phyloP scores from a whole-genome alignment of 37 sponge, comb jelly and placozoan genomes.

The Petrosia ficiformis region DNA sequence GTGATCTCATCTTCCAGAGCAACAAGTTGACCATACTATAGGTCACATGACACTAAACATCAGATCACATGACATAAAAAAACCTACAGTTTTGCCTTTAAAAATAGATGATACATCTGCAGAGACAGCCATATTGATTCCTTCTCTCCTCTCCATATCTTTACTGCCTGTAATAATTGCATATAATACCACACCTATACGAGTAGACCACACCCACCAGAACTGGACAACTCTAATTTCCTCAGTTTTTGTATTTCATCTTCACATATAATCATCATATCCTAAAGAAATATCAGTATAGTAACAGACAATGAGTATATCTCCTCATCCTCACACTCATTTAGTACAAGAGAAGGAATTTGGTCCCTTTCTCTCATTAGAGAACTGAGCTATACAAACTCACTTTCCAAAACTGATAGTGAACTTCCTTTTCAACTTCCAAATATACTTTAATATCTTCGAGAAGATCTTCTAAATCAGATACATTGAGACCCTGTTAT shows the following conservation, averaged over 20 bases:
- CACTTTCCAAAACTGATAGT: conserved; percentile 88
- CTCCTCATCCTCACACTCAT: too few relatives aligned
- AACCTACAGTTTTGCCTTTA: conserved; percentile 82
- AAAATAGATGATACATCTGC: conserved; percentile 81
- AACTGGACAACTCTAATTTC: conserved; percentile 28
- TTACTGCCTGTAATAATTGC: conserved; percentile 3
- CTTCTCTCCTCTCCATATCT: conserved; percentile 65
- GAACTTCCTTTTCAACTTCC: conserved; percentile 74
- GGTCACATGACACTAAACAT: not conserved
- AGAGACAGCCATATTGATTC: conserved; percentile 80
- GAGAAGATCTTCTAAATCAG: conserved; percentile 93
- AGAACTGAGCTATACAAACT: too few relatives aligned
- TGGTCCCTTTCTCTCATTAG: too few relatives aligned
- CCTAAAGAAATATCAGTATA: too few relatives aligned
- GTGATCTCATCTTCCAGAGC: conserved; percentile 82
- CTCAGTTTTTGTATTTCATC: conserved; percentile 76
- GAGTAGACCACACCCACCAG: conserved; percentile 12
- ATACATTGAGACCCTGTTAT: conserved; percentile 65
- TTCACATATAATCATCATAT: conserved; percentile 74
- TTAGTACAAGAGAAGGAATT: too few relatives aligned
- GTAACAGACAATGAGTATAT: too few relatives aligned
- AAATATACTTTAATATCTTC: conserved; percentile 95
- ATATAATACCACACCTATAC: not conserved
- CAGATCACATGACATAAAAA: not conserved
- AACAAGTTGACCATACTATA: conserved; percentile 76